A percentile compares a stretch with the other conserved stretches of the same genome.
Evolutionary conservation across 1,140 invertebrate species (phyloP).

Genomic region (Drosophila grimshawi): DNA sequence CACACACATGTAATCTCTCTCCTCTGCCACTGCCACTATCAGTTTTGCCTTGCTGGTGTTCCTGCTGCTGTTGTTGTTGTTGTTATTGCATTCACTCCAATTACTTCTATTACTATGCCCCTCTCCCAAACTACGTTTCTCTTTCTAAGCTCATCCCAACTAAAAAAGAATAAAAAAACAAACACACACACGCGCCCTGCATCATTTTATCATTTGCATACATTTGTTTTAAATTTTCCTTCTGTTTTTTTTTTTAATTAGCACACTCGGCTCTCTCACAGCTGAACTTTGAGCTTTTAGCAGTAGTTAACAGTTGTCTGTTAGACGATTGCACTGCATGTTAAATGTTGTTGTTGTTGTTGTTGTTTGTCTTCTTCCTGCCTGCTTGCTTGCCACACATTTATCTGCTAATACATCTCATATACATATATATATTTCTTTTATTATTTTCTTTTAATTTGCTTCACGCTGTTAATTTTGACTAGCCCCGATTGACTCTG

Average conservation of each 20-base stretch:
- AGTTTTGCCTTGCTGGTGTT: slow-evolving; percentile 2
- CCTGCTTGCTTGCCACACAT: slow-evolving; percentile 32
- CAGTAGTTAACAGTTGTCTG: slow-evolving; percentile 70
- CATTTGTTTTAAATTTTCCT: slow-evolving; percentile 39
- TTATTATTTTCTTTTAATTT: slow-evolving; percentile 49
- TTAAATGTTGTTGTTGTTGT: slow-evolving; percentile 48
- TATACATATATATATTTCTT: slow-evolving; percentile 31
- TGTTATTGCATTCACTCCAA: slow-evolving; percentile 17
- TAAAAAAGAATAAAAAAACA: slow-evolving; percentile 31
- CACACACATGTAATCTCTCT: slow-evolving; percentile 19
- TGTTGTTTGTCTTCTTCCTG: slow-evolving; percentile 14
- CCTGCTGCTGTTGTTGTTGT: slow-evolving; percentile 21
- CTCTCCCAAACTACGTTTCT: slow-evolving; percentile 30
- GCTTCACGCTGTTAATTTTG: slow-evolving; percentile 70
- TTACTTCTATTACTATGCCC: slow-evolving; percentile 38
- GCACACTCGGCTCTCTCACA: slow-evolving; percentile 61
- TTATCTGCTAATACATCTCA: slow-evolving; percentile 64
- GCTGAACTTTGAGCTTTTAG: slow-evolving; percentile 54
- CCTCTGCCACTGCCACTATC: slow-evolving; percentile 3
- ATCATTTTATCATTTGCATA: slow-evolving; percentile 76
- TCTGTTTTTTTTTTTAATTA: slow-evolving; percentile 55
- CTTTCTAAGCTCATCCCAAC: slow-evolving; percentile 59
- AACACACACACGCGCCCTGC: slow-evolving; percentile 43
- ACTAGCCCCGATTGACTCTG: slow-evolving; percentile 76
- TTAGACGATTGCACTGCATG: slow-evolving; percentile 52